A percentile compares a stretch with the other conserved stretches of the same genome.
These are phyloP conservation scores for Rhynchonycteris naso DNA, from an alignment of 2,797 vertebrate species.

Conservation along the genomic window DNA sequence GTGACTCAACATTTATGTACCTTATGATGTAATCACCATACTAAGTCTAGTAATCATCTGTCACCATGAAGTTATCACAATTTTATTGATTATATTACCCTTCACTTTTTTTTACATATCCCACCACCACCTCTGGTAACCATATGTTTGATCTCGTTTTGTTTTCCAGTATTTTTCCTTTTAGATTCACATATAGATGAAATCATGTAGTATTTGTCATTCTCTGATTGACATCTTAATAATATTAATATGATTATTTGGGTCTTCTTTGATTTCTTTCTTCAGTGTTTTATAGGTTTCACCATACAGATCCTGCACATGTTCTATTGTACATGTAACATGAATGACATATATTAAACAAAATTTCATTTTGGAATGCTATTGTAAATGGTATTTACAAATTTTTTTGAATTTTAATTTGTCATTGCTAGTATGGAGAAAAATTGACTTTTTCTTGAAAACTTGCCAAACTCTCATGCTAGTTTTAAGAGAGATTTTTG, in stretches of 20 bases:
- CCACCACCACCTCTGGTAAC: background rate
- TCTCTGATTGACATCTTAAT: background rate
- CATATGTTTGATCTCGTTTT: background rate
- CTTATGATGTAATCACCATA: background rate
- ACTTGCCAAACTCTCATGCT: background rate
- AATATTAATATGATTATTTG: background rate
- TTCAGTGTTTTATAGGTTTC: background rate
- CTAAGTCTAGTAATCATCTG: background rate
- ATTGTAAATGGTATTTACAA: background rate
- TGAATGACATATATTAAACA: background rate
- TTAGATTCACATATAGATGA: background rate
- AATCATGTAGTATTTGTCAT: background rate
- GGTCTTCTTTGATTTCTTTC: background rate
- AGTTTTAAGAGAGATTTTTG: constrained; percentile 5
- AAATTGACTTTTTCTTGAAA: background rate
- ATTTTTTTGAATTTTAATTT: background rate
- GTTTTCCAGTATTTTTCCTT: background rate
- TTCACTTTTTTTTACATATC: background rate
- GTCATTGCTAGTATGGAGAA: background rate
- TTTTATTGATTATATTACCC: background rate
- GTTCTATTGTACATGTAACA: background rate
- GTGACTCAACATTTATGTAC: background rate
- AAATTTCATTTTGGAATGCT: background rate
- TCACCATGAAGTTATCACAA: background rate
- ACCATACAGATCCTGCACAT: background rate